Conservation (phyloP, 2,888 invertebrate species). For the Megamerina dolium region DNA sequence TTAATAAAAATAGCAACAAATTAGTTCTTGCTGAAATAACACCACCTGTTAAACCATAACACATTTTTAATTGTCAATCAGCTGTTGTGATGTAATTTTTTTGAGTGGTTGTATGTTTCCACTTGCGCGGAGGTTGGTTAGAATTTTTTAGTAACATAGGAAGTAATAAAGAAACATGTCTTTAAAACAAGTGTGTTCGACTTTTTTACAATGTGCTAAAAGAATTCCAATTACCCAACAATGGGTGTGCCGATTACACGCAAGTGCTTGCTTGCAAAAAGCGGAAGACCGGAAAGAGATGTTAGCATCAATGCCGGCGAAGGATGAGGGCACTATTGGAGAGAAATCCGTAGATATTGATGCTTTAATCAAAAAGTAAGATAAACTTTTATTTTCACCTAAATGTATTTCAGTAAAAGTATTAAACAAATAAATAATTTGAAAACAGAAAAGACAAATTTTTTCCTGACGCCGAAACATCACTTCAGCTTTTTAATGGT, state of each 20-base stretch:
- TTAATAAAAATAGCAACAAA: too few relatives aligned
- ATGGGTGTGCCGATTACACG: slow-evolving; percentile 26
- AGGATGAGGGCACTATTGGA: slow-evolving; percentile 73
- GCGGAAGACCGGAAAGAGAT: slow-evolving; percentile 54
- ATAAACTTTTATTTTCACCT: too few relatives aligned
- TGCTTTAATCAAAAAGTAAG: slow-evolving; percentile 56
- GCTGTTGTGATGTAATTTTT: slow-evolving; percentile 13
- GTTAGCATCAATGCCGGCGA: slow-evolving; percentile 52
- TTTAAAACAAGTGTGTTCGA: slow-evolving; percentile 26
- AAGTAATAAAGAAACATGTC: slow-evolving; percentile 19
- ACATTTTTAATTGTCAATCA: too few relatives aligned
- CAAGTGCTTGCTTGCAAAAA: slow-evolving; percentile 36
- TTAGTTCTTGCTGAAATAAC: too few relatives aligned
- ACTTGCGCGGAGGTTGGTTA: not conserved
- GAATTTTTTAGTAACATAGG: slow-evolving; percentile 6
- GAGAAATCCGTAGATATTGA: slow-evolving; percentile 69
- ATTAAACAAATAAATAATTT: not conserved
- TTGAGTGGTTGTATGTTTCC: not conserved
- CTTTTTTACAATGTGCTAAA: slow-evolving; percentile 20
- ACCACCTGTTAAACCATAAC: too few relatives aligned
- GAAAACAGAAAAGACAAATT: slow-evolving; percentile 57
- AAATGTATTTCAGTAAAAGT: too few relatives aligned
- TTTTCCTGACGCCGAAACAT: slow-evolving; percentile 71
- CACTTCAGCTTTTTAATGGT: slow-evolving; percentile 67
- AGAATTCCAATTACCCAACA: slow-evolving; percentile 6